phyloP scores from a whole-genome alignment of 2,797 vertebrate species.

The Aulostomus chinensis region DNA sequence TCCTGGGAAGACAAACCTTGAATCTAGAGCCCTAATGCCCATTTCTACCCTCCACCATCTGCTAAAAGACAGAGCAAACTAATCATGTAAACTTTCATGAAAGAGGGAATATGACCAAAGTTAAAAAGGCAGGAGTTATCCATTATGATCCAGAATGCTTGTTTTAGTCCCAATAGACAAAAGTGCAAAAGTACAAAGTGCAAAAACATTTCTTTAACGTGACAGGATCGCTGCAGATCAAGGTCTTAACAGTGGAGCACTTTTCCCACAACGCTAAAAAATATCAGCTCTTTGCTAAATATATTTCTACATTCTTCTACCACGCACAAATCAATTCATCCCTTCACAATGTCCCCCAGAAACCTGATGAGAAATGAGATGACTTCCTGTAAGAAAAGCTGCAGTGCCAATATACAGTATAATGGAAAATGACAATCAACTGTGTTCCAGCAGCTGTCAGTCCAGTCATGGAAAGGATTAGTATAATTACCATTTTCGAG shows the following conservation, averaged over 20 bases:
- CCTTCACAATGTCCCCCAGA: constrained; percentile 14
- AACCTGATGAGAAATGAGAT: constrained; percentile 22
- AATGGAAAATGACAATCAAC: constrained; percentile 45
- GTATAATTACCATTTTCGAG: constrained; percentile 65
- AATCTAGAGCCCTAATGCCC: too few species aligned
- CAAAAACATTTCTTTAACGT: background rate
- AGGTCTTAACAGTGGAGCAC: constrained; percentile 10
- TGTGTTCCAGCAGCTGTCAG: constrained; percentile 50
- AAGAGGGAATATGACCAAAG: too few species aligned
- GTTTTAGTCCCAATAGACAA: too few species aligned
- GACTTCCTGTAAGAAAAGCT: constrained; percentile 18
- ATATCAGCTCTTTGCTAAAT: constrained; percentile 8
- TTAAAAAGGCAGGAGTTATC: too few species aligned
- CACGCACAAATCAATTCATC: constrained; percentile 27
- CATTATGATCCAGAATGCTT: too few species aligned
- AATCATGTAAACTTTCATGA: too few species aligned
- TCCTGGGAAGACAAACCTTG: too few species aligned
- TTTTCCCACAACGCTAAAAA: constrained; percentile 11
- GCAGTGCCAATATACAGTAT: constrained; percentile 15
- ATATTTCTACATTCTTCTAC: constrained; percentile 17
- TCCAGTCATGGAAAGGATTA: constrained; percentile 62
- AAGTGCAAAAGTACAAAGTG: too few species aligned
- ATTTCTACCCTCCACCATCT: too few species aligned
- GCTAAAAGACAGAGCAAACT: too few species aligned
- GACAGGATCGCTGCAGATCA: background rate